These are phyloP conservation scores for Drosophila barbarae DNA, from an alignment of 2,888 invertebrate genomes.

Conservation along the genomic window DNA sequence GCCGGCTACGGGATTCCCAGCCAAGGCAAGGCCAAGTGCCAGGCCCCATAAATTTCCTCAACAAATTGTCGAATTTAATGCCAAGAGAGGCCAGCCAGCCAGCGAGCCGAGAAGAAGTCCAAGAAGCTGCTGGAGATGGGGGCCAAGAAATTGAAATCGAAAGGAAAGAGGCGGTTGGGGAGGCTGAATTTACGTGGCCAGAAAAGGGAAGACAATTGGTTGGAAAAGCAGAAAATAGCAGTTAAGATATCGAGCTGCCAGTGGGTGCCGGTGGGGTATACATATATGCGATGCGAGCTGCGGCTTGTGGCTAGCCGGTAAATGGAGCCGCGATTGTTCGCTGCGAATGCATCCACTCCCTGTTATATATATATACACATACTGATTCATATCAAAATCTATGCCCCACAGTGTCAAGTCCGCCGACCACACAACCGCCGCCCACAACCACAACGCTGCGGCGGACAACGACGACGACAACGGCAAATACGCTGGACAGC, in stretches of 20 bases:
- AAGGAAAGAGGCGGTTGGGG: slow-evolving; percentile 25
- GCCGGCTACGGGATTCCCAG: slow-evolving; percentile 37
- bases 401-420: slow-evolving; percentile 85
- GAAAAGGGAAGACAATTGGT: slow-evolving; percentile 16
- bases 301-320: slow-evolving; percentile 9
- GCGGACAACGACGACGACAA: slow-evolving; percentile 69
- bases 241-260: slow-evolving; percentile 4
- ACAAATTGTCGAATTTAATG: slow-evolving; percentile 77
- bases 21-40: slow-evolving; percentile 35
- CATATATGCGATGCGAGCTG: background rate
- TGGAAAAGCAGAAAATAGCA: slow-evolving; percentile 5
- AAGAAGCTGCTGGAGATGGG: slow-evolving; percentile 4
- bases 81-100: slow-evolving; percentile 23
- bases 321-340: slow-evolving; percentile 7
- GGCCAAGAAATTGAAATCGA: slow-evolving; percentile 54
- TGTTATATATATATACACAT: background rate
- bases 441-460: slow-evolving; percentile 82
- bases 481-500: slow-evolving; percentile 50
- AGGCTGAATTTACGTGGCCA: slow-evolving; percentile 33
- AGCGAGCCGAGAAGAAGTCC: background rate
- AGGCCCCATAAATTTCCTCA: slow-evolving; percentile 68
- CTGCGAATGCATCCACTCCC: background rate
- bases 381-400: slow-evolving; percentile 1
- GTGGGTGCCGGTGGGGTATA: background rate
- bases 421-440: slow-evolving; percentile 90